Conservation (phyloP, 2,797 vertebrate genomes). For the Enoplosus armatus region DNA sequence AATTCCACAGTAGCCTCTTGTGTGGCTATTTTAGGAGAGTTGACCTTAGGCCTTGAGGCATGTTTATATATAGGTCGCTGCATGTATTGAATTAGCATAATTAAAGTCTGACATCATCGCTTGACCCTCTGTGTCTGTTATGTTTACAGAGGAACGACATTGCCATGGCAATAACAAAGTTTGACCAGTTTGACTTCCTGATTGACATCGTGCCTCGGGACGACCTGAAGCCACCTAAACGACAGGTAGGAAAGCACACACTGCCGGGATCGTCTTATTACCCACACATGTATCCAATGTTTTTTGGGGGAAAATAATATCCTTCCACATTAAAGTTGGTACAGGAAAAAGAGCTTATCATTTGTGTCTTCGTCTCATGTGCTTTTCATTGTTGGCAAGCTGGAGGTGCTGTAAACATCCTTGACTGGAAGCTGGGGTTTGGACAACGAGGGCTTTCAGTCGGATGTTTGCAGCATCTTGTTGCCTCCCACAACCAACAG, state of each 20-base stretch:
- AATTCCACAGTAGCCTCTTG: slow-evolving; percentile 28
- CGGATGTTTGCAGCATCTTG: slow-evolving; percentile 99
- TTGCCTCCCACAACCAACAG: slow-evolving; percentile 84
- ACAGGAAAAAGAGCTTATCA: not conserved
- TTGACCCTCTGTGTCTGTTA: slow-evolving; percentile 43
- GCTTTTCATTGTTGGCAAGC: slow-evolving; percentile 72
- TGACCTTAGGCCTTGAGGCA: slow-evolving; percentile 41
- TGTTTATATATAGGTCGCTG: slow-evolving; percentile 63
- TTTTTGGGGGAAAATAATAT: not conserved
- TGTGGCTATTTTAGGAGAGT: slow-evolving; percentile 58
- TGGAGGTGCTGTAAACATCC: slow-evolving; percentile 98
- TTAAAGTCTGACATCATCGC: slow-evolving; percentile 44
- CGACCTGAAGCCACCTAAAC: slow-evolving; percentile 97
- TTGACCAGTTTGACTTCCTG: slow-evolving; percentile 99
- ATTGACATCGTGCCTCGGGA: slow-evolving; percentile 99
- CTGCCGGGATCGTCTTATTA: not conserved
- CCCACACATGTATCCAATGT: not conserved
- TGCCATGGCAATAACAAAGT: slow-evolving; percentile 99
- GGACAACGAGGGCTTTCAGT: slow-evolving; percentile 95
- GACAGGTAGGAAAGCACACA: slow-evolving; percentile 88
- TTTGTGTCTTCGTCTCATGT: slow-evolving; percentile 15
- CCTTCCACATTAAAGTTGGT: not conserved
- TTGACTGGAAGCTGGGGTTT: slow-evolving; percentile 99
- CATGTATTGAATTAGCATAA: slow-evolving; percentile 56
- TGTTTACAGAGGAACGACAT: slow-evolving; percentile 95